phyloP scores from a whole-genome alignment of 2,888 invertebrate species.

The Limnephilus auricula region DNA sequence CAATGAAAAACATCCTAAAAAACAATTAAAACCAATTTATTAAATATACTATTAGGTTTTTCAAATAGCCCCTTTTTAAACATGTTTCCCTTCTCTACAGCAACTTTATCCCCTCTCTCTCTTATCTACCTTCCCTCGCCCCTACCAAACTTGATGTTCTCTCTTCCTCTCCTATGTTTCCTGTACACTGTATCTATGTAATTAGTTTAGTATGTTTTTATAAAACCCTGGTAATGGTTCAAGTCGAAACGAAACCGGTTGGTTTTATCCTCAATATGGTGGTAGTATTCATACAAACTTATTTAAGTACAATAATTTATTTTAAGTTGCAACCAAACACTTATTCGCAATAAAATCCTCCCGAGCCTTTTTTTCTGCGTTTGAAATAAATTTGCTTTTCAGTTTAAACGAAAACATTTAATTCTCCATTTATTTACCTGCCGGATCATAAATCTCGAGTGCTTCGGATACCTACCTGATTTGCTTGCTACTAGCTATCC shows the following conservation, averaged over 20 bases:
- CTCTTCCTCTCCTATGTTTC: too few species aligned
- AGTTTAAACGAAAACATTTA: constrained; percentile 2
- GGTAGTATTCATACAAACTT: background rate
- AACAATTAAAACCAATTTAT: too few species aligned
- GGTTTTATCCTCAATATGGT: too few species aligned
- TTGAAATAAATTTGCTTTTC: background rate
- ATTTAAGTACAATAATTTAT: background rate
- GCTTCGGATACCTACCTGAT: background rate
- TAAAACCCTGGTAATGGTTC: background rate
- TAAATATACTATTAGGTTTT: too few species aligned
- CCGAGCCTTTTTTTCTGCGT: background rate
- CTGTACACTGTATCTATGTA: background rate
- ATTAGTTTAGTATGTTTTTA: background rate
- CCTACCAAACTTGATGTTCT: too few species aligned
- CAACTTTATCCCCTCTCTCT: too few species aligned
- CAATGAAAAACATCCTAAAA: too few species aligned
- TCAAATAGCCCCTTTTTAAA: too few species aligned
- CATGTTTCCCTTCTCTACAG: too few species aligned
- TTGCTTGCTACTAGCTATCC: background rate
- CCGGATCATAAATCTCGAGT: background rate
- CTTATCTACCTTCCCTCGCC: too few species aligned
- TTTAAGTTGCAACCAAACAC: background rate
- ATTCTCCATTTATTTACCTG: background rate
- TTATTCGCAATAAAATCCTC: background rate
- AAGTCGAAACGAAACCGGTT: too few species aligned